phyloP scores from a whole-genome alignment of 2,888 invertebrate species.

The Cecidostiba fungosa region DNA sequence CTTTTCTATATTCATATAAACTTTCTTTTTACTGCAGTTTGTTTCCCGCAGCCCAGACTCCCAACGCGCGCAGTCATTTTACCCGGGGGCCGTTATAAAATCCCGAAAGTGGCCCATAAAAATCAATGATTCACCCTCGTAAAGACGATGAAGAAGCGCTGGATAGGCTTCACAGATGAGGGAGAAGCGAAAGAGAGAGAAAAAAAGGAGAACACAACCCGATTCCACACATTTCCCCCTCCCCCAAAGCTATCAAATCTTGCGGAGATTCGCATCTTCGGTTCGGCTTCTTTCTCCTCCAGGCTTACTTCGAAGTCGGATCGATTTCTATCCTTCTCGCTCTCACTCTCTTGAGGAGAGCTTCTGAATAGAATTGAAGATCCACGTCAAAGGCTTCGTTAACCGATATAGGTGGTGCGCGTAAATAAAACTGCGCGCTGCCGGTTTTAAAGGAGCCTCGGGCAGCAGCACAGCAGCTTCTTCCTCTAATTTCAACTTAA shows the following conservation, averaged over 20 bases:
- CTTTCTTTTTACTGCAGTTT: conserved; percentile 54
- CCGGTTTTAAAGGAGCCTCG: conserved; percentile 22
- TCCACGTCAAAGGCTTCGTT: conserved; percentile 51
- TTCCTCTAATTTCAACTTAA: conserved; percentile 60
- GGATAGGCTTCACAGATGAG: background rate
- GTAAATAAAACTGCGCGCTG: conserved; percentile 40
- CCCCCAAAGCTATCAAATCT: conserved; percentile 26
- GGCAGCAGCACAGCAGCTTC: background rate
- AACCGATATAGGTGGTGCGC: conserved; percentile 36
- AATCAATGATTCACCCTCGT: conserved; percentile 60
- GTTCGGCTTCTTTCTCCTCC: background rate
- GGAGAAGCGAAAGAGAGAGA: background rate
- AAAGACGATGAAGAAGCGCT: conserved; percentile 27
- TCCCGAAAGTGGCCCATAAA: conserved; percentile 52
- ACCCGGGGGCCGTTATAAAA: conserved; percentile 42
- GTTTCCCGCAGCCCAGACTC: conserved; percentile 11
- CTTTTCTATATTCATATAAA: conserved; percentile 51
- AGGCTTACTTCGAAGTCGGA: background rate
- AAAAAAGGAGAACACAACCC: conserved; percentile 15
- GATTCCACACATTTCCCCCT: conserved; percentile 12
- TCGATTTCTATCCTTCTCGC: background rate
- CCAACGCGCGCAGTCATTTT: background rate
- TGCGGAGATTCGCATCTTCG: conserved; percentile 13
- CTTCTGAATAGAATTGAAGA: conserved; percentile 7
- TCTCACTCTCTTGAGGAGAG: background rate